Conservation (phyloP, 2,888 invertebrate genomes). For the Vandiemenella viatica region DNA sequence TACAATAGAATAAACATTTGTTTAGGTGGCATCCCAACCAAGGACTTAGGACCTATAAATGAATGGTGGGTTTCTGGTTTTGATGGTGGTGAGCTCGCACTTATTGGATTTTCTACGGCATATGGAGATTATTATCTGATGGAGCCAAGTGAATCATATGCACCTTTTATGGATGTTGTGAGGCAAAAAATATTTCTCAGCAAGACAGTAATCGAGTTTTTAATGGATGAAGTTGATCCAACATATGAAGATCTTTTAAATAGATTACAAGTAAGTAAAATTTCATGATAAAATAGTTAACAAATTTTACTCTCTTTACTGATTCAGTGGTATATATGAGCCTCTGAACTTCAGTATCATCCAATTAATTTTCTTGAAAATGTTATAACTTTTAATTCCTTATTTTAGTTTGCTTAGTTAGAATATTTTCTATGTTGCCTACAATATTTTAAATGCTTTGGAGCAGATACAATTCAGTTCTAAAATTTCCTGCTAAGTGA, state of each 20-base stretch:
- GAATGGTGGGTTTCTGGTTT: constrained; percentile 75
- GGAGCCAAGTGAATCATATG: constrained; percentile 54
- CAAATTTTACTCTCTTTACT: no score
- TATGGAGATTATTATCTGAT: constrained; percentile 68
- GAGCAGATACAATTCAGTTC: no score
- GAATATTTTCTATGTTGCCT: no score
- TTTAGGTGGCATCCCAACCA: constrained; percentile 48
- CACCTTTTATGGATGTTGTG: constrained; percentile 50
- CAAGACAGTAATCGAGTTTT: constrained; percentile 64
- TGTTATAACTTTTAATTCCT: no score
- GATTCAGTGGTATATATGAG: no score
- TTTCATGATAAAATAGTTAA: no score
- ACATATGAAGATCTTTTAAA: constrained; percentile 64
- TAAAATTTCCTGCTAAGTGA: no score
- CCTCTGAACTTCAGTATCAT: no score
- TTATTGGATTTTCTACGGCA: constrained; percentile 60
- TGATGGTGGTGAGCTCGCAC: constrained; percentile 61
- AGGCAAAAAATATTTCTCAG: constrained; percentile 62
- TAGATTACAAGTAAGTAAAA: constrained; percentile 36
- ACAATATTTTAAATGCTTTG: no score
- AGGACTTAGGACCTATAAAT: constrained; percentile 67
- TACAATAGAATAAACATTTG: no score
- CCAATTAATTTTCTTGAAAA: no score
- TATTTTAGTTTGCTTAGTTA: no score
- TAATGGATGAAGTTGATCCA: constrained; percentile 49